Conservation (phyloP, 2,797 vertebrate species). For the Phylloscopus collybita region DNA sequence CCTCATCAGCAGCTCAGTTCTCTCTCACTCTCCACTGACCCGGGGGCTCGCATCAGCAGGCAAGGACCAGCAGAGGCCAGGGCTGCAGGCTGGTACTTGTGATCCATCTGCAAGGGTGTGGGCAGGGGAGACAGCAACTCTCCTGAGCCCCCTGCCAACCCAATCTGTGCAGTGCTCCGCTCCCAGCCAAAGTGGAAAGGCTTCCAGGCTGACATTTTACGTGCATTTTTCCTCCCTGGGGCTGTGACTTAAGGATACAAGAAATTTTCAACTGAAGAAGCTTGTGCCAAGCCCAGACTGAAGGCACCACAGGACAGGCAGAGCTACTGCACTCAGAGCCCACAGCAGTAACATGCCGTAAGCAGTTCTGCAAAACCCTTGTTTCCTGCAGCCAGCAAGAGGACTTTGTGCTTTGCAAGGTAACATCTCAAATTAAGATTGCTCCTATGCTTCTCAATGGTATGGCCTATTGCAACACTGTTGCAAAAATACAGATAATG, state of each 20-base stretch:
- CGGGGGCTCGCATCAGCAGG: accelerated
- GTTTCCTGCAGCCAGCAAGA: accelerated
- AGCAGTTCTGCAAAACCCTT: not conserved
- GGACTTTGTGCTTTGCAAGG: not conserved
- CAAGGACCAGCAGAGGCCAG: accelerated
- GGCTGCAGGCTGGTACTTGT: not conserved
- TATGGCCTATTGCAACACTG: not conserved
- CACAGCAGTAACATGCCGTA: no score
- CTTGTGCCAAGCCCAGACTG: not conserved
- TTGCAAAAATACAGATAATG: not conserved
- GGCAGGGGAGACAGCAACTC: not conserved
- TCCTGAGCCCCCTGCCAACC: not conserved
- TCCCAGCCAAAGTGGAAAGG: not conserved
- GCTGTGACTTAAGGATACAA: not conserved
- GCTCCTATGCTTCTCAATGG: not conserved
- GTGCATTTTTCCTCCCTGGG: not conserved
- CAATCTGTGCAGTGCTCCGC: accelerated
- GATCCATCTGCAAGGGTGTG: not conserved
- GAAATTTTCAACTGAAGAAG: not conserved
- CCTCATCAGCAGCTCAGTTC: not conserved
- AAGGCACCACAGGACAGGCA: accelerated
- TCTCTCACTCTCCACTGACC: accelerated
- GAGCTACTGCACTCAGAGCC: not conserved
- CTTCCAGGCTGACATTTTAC: not conserved
- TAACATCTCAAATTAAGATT: not conserved